Conservation (phyloP, 2,797 vertebrate species). For the Dryobates pubescens region DNA sequence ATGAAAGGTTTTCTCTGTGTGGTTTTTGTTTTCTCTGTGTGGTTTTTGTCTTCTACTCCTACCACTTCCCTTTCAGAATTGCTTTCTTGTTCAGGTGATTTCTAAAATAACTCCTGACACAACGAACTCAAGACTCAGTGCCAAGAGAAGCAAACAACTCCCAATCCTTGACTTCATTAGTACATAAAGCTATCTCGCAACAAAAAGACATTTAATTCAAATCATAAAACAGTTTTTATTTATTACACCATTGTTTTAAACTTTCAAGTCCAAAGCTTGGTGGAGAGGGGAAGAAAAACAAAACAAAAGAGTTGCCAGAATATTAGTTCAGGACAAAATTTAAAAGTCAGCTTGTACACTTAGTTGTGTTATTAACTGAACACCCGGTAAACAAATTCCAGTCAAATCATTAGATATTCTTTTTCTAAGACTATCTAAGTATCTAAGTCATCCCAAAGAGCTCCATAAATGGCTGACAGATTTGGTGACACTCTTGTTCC, state of each 20-base stretch:
- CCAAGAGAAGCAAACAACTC: neutral
- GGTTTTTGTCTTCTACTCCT: neutral
- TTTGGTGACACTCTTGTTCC: neutral
- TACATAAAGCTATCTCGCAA: neutral
- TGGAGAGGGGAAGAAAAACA: rapidly evolving
- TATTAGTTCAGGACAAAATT: neutral
- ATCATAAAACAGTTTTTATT: neutral
- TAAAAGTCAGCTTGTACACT: neutral
- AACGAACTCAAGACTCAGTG: neutral
- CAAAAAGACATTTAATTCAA: neutral
- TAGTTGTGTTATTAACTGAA: neutral
- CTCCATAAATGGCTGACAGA: neutral
- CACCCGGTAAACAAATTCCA: neutral
- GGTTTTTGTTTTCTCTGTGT: neutral
- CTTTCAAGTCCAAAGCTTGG: neutral
- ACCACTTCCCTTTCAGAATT: neutral
- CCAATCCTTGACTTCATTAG: neutral
- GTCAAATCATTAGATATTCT: neutral
- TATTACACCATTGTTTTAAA: neutral
- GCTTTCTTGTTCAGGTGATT: neutral
- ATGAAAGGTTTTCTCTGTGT: neutral
- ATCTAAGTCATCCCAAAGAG: neutral
- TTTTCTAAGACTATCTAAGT: neutral
- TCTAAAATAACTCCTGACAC: neutral
- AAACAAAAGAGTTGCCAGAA: neutral